phyloP scores from a whole-genome alignment of 2,888 invertebrate genomes.

The Arenicola marina region DNA sequence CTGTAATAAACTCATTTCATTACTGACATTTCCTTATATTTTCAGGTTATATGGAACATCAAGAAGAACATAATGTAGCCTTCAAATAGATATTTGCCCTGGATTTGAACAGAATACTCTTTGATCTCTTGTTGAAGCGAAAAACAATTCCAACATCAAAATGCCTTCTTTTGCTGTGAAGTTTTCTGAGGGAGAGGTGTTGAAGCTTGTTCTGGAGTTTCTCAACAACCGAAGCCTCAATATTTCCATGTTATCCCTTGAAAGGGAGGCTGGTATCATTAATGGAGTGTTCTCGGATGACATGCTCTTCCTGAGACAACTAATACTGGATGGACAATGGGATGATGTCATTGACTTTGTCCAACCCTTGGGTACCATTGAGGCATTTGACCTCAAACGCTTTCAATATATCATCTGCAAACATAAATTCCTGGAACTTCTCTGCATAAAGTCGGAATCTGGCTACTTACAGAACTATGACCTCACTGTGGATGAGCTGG shows the following conservation, averaged over 20 bases:
- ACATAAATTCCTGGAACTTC: conserved; percentile 90
- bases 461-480: conserved; percentile 73
- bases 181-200: conserved; percentile 61
- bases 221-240: conserved; percentile 81
- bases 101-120: no score
- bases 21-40: no score
- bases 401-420: conserved; percentile 86
- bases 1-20: no score
- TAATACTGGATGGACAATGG: conserved; percentile 97
- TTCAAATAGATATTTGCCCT: no score
- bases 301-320: conserved; percentile 87
- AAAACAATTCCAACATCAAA: background rate
- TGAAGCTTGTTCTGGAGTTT: conserved; percentile 67
- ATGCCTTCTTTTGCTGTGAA: conserved; percentile 52
- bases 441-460: conserved; percentile 85
- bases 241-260: conserved; percentile 83
- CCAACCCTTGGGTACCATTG: conserved; percentile 79
- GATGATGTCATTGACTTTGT: conserved; percentile 96
- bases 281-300: conserved; percentile 82
- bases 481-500: conserved; percentile 91
- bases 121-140: no score
- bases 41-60: no score
- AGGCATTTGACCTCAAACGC: conserved; percentile 79
- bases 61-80: no score
- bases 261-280: conserved; percentile 85